Evolutionary conservation across 2,888 invertebrate species (phyloP).

Genomic region (Oegoconia quadripuncta): DNA sequence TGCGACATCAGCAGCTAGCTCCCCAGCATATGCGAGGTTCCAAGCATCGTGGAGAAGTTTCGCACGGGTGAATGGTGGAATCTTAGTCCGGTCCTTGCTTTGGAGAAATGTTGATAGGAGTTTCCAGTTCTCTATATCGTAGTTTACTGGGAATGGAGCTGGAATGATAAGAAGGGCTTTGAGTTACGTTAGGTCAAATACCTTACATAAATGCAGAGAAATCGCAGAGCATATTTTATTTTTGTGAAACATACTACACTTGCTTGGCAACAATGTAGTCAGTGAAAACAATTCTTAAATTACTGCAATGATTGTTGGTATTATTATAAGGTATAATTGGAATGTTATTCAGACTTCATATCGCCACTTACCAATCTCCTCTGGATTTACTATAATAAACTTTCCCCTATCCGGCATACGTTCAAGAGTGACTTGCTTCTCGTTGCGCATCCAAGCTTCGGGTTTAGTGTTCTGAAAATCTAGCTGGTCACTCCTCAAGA

Average conservation of each 20-base stretch:
- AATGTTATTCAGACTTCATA: not conserved
- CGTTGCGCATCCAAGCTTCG: conserved; percentile 81
- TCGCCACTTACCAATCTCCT: conserved; percentile 86
- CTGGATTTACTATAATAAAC: conserved; percentile 89
- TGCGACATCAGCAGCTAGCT: conserved; percentile 86
- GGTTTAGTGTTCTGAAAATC: conserved; percentile 80
- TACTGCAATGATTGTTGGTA: too few species aligned
- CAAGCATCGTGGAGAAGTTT: conserved; percentile 88
- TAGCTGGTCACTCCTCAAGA: conserved; percentile 78
- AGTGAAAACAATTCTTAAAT: too few species aligned
- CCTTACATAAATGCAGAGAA: too few species aligned
- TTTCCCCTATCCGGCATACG: conserved; percentile 75
- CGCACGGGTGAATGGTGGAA: conserved; percentile 86
- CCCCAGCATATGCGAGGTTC: conserved; percentile 88
- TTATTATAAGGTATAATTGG: not conserved
- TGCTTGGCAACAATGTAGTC: too few species aligned
- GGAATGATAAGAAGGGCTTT: conserved; percentile 25
- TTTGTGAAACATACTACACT: too few species aligned
- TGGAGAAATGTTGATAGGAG: conserved; percentile 83
- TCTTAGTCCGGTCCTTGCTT: conserved; percentile 68
- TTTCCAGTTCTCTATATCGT: conserved; percentile 88
- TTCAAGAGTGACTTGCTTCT: conserved; percentile 70
- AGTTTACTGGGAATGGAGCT: conserved; percentile 92
- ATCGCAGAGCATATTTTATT: too few species aligned
- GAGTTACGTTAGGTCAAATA: too few species aligned